phyloP scores from a whole-genome alignment of 1,140 invertebrate species.

The Drosophila tsacasi region DNA sequence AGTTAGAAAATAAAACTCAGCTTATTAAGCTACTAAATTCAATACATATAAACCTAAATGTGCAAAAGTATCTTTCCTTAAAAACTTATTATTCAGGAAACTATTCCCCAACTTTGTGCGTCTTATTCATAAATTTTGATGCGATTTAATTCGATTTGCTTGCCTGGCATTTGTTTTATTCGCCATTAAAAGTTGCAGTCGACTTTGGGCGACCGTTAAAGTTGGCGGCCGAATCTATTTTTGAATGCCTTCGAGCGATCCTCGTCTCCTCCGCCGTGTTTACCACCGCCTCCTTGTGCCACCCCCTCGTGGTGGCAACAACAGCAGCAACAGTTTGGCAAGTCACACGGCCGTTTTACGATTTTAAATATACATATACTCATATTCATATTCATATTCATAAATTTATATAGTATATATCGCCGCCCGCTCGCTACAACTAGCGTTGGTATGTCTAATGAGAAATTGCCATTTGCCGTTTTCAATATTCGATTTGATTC shows the following conservation, averaged over 20 bases:
- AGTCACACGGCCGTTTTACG: constrained; percentile 45
- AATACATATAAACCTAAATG: background rate
- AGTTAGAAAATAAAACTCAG: background rate
- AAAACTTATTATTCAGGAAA: background rate
- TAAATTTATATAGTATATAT: constrained; percentile 11
- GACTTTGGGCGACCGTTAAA: constrained; percentile 62
- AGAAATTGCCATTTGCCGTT: constrained; percentile 37
- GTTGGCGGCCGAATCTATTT: constrained; percentile 71
- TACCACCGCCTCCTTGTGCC: constrained; percentile 1
- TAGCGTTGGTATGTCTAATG: constrained; percentile 40
- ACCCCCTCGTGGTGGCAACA: background rate
- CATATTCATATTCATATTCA: constrained; percentile 19
- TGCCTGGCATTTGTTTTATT: constrained; percentile 67
- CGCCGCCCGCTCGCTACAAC: constrained; percentile 8
- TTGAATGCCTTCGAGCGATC: constrained; percentile 30
- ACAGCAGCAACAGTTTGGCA: constrained; percentile 16
- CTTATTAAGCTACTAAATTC: background rate
- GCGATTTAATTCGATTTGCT: constrained; percentile 48
- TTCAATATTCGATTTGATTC: constrained; percentile 51
- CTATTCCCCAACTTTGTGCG: constrained; percentile 8
- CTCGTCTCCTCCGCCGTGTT: constrained; percentile 5
- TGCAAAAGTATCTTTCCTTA: background rate
- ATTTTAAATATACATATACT: constrained; percentile 15
- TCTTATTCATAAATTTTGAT: constrained; percentile 42
- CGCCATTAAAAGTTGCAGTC: constrained; percentile 75